Conservation (phyloP, 2,113 vertebrate species). For the Platysteira castanea region DNA sequence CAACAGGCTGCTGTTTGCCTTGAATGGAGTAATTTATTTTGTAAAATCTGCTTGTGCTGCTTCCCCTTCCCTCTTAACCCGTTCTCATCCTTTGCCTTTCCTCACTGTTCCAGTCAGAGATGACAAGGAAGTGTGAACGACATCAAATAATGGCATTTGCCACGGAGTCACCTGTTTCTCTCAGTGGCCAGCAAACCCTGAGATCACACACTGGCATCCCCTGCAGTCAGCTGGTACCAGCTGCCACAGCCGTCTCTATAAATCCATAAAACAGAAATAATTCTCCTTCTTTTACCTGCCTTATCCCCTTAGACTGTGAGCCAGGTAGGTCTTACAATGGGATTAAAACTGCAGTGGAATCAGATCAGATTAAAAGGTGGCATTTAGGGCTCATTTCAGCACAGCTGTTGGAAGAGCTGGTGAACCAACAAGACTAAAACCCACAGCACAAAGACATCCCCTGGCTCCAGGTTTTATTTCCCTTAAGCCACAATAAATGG, state of each 20-base stretch:
- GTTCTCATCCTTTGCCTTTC: background rate
- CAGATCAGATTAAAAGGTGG: background rate
- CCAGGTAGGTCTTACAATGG: background rate
- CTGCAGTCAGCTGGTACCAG: background rate
- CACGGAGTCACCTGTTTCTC: background rate
- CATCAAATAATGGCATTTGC: background rate
- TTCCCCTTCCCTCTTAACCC: constrained; percentile 13
- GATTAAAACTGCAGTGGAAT: background rate
- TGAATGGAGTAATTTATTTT: background rate
- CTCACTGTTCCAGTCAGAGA: background rate
- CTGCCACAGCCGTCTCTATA: background rate
- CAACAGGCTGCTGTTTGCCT: background rate
- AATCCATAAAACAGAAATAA: background rate
- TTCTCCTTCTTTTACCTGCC: background rate
- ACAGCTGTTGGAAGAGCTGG: background rate
- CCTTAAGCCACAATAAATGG: background rate
- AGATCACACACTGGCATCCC: background rate
- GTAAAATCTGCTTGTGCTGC: background rate
- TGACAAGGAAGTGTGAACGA: background rate
- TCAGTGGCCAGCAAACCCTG: background rate
- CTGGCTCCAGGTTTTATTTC: background rate
- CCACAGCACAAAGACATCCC: background rate
- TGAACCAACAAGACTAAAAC: background rate
- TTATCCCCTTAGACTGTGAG: background rate
- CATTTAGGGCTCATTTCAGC: background rate